These are phyloP conservation scores for Dolichallabes microphthalmus DNA, from an alignment of 2,113 vertebrate species.

Conservation along the genomic window DNA sequence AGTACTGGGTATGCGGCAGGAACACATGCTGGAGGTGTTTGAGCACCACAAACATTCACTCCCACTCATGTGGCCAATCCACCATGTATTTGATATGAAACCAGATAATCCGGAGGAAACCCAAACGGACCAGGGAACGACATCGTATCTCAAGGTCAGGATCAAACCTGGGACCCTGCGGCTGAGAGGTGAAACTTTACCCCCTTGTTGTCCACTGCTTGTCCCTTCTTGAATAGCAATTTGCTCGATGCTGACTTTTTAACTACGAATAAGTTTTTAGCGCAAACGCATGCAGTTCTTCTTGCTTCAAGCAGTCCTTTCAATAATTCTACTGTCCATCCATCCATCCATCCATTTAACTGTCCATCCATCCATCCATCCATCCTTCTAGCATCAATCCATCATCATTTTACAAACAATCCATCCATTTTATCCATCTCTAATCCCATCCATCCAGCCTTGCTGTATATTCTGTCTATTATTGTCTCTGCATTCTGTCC, in stretches of 20 bases:
- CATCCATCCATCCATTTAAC: neutral
- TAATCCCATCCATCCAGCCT: conserved; percentile 9
- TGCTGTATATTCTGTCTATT: conserved; percentile 25
- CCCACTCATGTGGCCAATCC: neutral
- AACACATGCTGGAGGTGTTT: neutral
- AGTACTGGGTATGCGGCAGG: neutral
- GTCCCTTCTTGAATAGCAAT: neutral
- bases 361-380: neutral
- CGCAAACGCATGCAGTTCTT: neutral
- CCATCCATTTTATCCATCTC: neutral
- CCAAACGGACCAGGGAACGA: neutral
- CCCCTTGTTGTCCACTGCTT: neutral
- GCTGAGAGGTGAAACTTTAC: neutral
- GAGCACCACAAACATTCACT: too few species aligned
- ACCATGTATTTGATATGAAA: neutral
- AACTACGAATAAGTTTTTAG: neutral
- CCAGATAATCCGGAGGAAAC: neutral
- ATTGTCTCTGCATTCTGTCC: conserved; percentile 42
- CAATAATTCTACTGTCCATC: neutral
- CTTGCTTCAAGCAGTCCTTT: neutral
- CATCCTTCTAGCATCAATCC: neutral
- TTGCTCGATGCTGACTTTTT: neutral
- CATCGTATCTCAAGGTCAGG: conserved; percentile 1
- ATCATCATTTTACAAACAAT: neutral
- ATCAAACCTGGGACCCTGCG: neutral